Evolutionary conservation across 2,113 vertebrate species (phyloP).

Genomic region (Grammomys surdaster): DNA sequence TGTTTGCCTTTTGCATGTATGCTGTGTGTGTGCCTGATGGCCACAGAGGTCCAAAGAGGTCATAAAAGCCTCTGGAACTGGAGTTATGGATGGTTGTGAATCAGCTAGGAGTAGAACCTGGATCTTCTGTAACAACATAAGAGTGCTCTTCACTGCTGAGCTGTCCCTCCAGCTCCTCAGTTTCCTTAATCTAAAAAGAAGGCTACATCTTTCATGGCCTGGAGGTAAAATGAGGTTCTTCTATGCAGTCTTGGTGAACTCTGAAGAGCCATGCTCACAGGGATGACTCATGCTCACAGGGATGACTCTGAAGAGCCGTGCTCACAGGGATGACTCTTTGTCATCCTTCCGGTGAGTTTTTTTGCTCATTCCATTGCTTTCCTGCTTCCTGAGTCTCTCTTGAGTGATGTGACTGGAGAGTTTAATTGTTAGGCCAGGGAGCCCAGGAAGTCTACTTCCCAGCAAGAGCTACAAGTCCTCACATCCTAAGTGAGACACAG

Average conservation of each 20-base stretch:
- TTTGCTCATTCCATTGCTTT: slow-evolving; percentile 5
- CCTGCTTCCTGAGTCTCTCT: slow-evolving; percentile 2
- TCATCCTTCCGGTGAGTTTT: not conserved
- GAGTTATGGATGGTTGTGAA: not conserved
- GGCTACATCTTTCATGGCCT: not conserved
- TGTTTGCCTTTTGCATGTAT: not conserved
- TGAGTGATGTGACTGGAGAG: not conserved
- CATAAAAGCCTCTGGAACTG: not conserved
- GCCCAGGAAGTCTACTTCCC: slow-evolving; percentile 23
- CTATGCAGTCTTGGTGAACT: not conserved
- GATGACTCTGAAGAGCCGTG: not conserved
- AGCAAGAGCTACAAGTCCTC: not conserved
- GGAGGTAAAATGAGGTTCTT: not conserved
- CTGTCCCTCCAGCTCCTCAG: not conserved
- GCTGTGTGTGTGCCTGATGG: not conserved
- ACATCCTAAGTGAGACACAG: slow-evolving; percentile 44
- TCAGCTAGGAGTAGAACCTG: not conserved
- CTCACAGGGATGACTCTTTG: not conserved
- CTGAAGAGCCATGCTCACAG: not conserved
- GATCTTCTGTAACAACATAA: not conserved
- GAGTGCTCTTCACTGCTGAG: no score
- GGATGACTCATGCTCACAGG: not conserved
- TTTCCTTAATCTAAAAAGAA: not conserved
- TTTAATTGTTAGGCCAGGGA: not conserved
- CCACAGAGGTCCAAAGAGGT: not conserved